These are phyloP conservation scores for Catostomus latipinnis DNA, from an alignment of 2,797 vertebrate genomes.

Conservation along the genomic window DNA sequence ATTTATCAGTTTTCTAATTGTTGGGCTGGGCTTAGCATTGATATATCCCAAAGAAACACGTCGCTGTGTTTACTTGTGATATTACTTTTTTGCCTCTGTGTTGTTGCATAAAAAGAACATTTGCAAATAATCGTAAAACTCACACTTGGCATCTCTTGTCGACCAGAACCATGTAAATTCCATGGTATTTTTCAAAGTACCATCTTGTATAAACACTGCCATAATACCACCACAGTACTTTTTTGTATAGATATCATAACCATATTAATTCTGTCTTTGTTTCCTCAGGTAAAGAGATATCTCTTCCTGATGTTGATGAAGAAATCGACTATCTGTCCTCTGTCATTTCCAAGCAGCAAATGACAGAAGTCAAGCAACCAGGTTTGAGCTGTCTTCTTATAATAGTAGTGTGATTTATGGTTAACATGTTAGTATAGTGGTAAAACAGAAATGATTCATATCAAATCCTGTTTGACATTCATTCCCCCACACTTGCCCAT, in stretches of 20 bases:
- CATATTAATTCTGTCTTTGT: slow-evolving; percentile 7
- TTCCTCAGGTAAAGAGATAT: slow-evolving; percentile 45
- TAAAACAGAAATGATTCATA: background rate
- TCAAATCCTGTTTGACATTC: background rate
- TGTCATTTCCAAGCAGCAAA: slow-evolving; percentile 76
- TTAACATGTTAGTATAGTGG: background rate
- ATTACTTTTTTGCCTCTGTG: too few relatives aligned
- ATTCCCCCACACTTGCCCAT: background rate
- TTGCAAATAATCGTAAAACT: too few relatives aligned
- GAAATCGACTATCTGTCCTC: slow-evolving; percentile 87
- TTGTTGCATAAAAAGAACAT: too few relatives aligned
- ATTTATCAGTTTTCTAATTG: too few relatives aligned
- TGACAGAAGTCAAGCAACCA: slow-evolving; percentile 37
- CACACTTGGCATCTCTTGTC: too few relatives aligned
- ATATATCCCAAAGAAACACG: too few relatives aligned
- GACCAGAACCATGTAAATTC: background rate
- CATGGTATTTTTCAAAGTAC: background rate
- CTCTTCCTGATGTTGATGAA: slow-evolving; percentile 77
- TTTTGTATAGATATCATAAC: background rate
- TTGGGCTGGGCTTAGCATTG: too few relatives aligned
- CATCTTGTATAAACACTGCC: background rate
- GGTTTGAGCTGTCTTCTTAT: slow-evolving; percentile 63
- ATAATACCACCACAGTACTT: background rate
- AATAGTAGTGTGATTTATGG: background rate
- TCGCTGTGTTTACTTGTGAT: too few relatives aligned